Evolutionary conservation across 2,888 invertebrate species (phyloP).

Genomic region (Drosophila merina): DNA sequence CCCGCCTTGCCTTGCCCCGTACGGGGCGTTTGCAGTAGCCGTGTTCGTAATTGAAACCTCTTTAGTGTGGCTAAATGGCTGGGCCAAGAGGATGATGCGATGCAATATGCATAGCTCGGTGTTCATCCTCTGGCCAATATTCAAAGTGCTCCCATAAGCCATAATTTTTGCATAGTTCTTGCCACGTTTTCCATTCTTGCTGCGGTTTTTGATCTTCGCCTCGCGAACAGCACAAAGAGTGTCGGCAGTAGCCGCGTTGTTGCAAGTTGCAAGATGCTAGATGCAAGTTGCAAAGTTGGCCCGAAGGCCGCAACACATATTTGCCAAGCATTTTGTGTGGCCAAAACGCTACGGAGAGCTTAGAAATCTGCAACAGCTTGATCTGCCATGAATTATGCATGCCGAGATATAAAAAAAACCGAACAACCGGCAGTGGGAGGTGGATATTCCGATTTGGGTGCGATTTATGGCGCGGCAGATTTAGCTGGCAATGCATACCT

Average conservation of each 20-base stretch:
- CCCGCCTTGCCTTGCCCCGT: conserved; percentile 29
- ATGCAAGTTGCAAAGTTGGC: conserved; percentile 49
- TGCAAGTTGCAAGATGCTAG: conserved; percentile 42
- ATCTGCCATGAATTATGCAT: conserved; percentile 78
- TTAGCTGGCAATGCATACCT: conserved; percentile 71
- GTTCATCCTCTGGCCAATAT: conserved; percentile 47
- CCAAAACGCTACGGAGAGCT: conserved; percentile 42
- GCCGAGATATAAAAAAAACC: conserved; percentile 51
- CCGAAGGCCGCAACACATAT: conserved; percentile 63
- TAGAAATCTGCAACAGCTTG: conserved; percentile 48
- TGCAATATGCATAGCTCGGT: conserved; percentile 3
- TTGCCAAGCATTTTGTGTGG: conserved; percentile 75
- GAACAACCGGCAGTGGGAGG: conserved; percentile 29
- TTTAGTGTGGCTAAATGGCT: conserved; percentile 78
- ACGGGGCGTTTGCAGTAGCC: conserved; percentile 62
- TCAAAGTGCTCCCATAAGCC: conserved; percentile 71
- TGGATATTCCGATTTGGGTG: conserved; percentile 63
- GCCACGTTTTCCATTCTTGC: conserved; percentile 62
- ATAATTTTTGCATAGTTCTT: conserved; percentile 79
- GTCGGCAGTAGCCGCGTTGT: conserved; percentile 54
- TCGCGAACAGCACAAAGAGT: conserved; percentile 44
- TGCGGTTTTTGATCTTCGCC: conserved; percentile 51
- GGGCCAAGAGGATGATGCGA: conserved; percentile 18
- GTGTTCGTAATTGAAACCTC: conserved; percentile 75
- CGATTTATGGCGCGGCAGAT: conserved; percentile 78